Evolutionary conservation across 2,113 vertebrate genomes (phyloP).

Genomic region (Chascanopsetta lugubris): DNA sequence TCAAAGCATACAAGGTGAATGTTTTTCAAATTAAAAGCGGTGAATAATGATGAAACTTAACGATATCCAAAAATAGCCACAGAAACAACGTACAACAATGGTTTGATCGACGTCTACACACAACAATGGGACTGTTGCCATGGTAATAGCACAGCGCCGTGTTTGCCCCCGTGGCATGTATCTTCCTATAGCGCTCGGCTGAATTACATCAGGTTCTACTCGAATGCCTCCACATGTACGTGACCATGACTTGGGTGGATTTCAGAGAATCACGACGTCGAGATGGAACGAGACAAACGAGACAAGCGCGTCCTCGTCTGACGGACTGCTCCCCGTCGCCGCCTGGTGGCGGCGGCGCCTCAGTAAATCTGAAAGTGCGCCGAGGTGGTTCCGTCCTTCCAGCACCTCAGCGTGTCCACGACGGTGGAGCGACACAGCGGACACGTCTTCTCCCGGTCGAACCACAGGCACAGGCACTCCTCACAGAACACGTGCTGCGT

Average conservation of each 20-base stretch:
- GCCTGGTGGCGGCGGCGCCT: not conserved
- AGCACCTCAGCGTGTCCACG: conserved; percentile 90
- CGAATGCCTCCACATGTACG: too few species aligned
- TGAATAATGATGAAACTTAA: too few species aligned
- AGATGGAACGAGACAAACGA: conserved; percentile 7
- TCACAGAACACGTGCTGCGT: conserved; percentile 96
- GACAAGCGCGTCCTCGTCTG: too few species aligned
- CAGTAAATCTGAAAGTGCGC: conserved; percentile 97
- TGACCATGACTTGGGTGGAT: too few species aligned
- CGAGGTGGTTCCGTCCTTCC: conserved; percentile 97
- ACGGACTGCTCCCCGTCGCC: too few species aligned
- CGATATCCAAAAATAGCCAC: too few species aligned
- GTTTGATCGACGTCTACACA: conserved; percentile 11
- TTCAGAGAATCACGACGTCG: not conserved
- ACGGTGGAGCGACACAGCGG: conserved; percentile 91
- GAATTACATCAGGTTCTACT: too few species aligned
- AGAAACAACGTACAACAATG: conserved; percentile 1
- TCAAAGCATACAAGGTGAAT: too few species aligned
- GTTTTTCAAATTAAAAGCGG: too few species aligned
- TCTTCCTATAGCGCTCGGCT: too few species aligned
- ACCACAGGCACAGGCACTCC: conserved; percentile 96
- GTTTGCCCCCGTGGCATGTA: too few species aligned
- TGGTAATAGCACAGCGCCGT: too few species aligned
- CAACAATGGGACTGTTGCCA: not conserved
- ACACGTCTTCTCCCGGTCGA: conserved; percentile 93